Evolutionary conservation across 2,113 vertebrate genomes (phyloP), one percentile per base, ranked within the genome.

Genomic region (Cavia aperea): DNA sequence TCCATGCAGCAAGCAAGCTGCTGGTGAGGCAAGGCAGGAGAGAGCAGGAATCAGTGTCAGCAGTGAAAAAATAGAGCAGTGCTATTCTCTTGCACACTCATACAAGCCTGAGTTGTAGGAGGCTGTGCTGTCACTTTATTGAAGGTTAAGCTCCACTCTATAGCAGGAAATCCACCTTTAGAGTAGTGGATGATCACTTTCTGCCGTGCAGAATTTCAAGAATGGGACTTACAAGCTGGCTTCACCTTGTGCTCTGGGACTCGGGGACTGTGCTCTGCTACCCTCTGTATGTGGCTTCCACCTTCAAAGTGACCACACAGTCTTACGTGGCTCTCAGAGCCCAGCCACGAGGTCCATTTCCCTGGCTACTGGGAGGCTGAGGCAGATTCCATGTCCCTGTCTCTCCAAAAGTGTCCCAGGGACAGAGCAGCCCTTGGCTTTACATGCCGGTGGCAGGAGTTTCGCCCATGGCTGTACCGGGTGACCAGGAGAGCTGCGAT

Each of bases 161-260:
- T 19, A 62, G 72, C 4, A 49, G 51, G 51, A 73, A 70, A 23
- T 2, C 36, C 63, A 43, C 58, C 62, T n/a, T 93, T 82, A 81
- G n/a, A 43, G 88, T 62, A 26, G 26, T 62, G n/a, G 49, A 46
- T 49, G 39, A 65, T 58, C 81, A 56, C 86, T 93, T 65, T 89
- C 26, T 90, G 33, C 72, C 65, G 66, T 49, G 88, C 73, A 89
- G 90, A 68, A 89, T 68, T 83, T 79, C 18, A 88, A 84, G 79
- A 85, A 66, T 23, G 93, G 24, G 1, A 89, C 84, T 65, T 82
- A 5, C 15, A n/a, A 7, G 33, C 24, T n/a, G 51, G 21, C 73
- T 72, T 92, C 78, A 60, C 6, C 14, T 70, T 62, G 16, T 84
- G 60, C 36, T 78, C 6, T 81, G n/a, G 73, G 56, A 89, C 58